Percentiles rank a stretch among this genome's conserved stretches.
Conservation (phyloP, 2,113 vertebrate genomes). For the Mystacornis crossleyi region DNA sequence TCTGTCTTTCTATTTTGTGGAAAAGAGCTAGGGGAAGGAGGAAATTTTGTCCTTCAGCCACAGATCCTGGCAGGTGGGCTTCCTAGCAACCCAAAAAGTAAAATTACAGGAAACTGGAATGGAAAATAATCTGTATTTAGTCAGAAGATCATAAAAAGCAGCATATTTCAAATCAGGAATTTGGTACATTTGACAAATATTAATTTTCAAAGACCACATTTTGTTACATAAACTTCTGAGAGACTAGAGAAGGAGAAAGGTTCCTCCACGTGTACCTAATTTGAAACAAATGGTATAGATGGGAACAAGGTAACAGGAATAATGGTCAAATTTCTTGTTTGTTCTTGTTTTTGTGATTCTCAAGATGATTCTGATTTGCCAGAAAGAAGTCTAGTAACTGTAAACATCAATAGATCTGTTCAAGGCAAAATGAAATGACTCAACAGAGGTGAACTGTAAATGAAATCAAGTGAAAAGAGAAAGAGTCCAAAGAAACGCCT, state of each 20-base stretch:
- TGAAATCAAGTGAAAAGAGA: neutral
- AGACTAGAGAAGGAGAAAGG: fast-evolving
- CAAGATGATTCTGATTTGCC: neutral
- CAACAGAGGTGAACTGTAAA: neutral
- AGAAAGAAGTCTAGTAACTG: neutral
- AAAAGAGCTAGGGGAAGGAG: neutral
- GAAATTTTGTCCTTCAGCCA: neutral
- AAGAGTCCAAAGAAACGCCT: neutral
- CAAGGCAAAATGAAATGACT: neutral
- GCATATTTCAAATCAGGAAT: neutral
- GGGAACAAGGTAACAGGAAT: neutral
- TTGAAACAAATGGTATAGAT: neutral
- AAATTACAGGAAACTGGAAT: neutral
- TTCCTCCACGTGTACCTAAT: neutral
- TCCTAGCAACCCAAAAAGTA: constrained; percentile 15
- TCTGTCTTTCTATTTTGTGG: neutral
- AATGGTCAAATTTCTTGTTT: neutral
- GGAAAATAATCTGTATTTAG: neutral
- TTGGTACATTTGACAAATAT: neutral
- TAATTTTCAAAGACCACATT: neutral
- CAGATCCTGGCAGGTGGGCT: neutral
- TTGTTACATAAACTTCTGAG: neutral
- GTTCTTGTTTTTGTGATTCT: neutral
- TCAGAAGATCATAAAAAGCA: neutral
- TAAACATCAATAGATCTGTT: neutral